phyloP scores from a whole-genome alignment of 2,888 invertebrate genomes.

The Drosophila demipolita region DNA sequence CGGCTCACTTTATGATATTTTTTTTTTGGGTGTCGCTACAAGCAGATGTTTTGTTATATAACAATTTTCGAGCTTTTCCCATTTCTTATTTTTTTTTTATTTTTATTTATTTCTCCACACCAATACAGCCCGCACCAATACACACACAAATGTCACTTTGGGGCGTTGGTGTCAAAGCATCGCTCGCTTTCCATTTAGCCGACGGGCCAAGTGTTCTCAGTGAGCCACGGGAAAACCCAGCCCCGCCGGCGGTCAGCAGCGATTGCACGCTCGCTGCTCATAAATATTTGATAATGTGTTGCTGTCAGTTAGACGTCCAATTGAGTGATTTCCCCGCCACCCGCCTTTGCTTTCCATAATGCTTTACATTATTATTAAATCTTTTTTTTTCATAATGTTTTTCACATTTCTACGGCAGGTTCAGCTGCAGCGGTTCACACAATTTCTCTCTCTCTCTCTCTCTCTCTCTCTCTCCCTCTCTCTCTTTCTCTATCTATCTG shows the following conservation, averaged over 20 bases:
- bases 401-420: constrained; percentile 47
- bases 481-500: constrained; percentile 36
- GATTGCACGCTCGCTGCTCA: constrained; percentile 38
- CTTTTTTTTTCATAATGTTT: constrained; percentile 48
- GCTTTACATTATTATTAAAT: neutral
- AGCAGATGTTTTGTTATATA: constrained; percentile 65
- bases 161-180: constrained; percentile 74
- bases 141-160: constrained; percentile 44
- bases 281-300: constrained; percentile 77
- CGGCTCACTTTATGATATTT: neutral
- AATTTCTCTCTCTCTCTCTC: neutral
- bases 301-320: constrained; percentile 76
- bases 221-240: constrained; percentile 35
- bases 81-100: neutral
- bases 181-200: constrained; percentile 17
- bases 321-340: constrained; percentile 67
- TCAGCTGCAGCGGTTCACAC: constrained; percentile 70
- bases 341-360: constrained; percentile 39
- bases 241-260: constrained; percentile 35
- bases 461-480: neutral
- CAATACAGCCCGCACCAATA: too few species aligned
- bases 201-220: constrained; percentile 67
- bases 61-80: constrained; percentile 29
- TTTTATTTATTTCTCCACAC: neutral
- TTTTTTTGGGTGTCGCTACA: constrained; percentile 33